Conservation (phyloP, 2,113 vertebrate species). For the Sylvilagus bachmani region DNA sequence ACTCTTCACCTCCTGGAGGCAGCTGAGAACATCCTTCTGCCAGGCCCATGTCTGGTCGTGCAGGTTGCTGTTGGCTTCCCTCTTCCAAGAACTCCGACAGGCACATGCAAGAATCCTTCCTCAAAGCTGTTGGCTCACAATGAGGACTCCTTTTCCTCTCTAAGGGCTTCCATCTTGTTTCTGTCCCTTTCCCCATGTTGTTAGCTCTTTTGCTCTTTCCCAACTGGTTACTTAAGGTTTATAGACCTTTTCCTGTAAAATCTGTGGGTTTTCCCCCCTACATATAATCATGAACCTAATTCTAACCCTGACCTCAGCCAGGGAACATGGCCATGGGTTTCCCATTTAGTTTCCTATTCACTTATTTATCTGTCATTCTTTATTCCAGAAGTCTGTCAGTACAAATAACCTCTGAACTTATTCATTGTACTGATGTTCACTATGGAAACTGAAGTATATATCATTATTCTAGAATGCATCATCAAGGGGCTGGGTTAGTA, state of each 20-base stretch:
- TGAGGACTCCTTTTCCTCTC: background rate
- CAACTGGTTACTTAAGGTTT: background rate
- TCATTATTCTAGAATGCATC: background rate
- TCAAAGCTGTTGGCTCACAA: rapidly evolving
- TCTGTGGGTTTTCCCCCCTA: background rate
- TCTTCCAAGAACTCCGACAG: background rate
- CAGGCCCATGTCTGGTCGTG: too few species aligned
- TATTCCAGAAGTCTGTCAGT: background rate
- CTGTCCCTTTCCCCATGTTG: background rate
- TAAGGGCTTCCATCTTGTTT: background rate
- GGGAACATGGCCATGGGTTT: background rate
- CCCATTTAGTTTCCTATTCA: background rate
- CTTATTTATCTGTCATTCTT: background rate
- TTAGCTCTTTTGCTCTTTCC: background rate
- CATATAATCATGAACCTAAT: background rate
- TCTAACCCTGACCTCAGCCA: background rate
- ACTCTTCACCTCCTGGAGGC: background rate
- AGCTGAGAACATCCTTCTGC: background rate
- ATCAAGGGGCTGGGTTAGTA: background rate
- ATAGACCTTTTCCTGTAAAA: background rate
- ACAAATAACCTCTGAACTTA: background rate
- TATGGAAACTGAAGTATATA: background rate
- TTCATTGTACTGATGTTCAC: background rate
- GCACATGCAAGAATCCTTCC: too few species aligned
- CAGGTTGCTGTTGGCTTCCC: too few species aligned